These are phyloP conservation scores for Plotosus lineatus DNA, from an alignment of 2,113 vertebrate species.

Conservation along the genomic window DNA sequence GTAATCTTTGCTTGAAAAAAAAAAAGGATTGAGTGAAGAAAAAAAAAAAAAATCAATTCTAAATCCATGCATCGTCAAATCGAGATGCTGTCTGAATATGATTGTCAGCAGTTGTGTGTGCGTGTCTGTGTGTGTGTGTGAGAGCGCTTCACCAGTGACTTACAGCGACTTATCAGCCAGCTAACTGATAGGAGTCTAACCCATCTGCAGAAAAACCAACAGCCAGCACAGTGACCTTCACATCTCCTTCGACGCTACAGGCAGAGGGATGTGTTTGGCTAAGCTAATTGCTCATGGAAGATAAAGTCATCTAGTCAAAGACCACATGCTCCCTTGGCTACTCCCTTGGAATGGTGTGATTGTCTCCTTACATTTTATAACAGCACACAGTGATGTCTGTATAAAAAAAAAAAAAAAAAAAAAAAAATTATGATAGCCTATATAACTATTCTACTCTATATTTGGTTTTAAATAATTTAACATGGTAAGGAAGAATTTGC, in stretches of 20 bases:
- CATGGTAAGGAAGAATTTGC: not conserved
- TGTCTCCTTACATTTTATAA: not conserved
- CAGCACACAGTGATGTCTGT: not conserved
- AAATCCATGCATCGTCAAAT: conserved; percentile 66
- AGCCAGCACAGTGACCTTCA: conserved; percentile 72
- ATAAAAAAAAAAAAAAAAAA: not conserved
- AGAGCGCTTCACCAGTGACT: conserved; percentile 45
- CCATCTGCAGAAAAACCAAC: conserved; percentile 62
- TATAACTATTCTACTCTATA: too few species aligned
- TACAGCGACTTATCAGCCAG: conserved; percentile 74
- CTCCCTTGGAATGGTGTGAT: not conserved
- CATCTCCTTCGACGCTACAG: conserved; percentile 62
- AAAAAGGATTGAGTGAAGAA: not conserved
- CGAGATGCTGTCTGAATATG: conserved; percentile 69
- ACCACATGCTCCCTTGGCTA: conserved; percentile 35
- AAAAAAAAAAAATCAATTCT: conserved; percentile 63
- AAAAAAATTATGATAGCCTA: too few species aligned
- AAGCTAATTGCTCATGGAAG: conserved; percentile 63
- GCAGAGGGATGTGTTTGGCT: conserved; percentile 65
- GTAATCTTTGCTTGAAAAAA: conserved; percentile 52
- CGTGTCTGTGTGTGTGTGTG: too few species aligned
- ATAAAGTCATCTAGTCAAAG: conserved; percentile 60
- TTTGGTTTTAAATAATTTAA: not conserved
- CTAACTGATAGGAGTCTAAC: conserved; percentile 68
- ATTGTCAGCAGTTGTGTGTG: conserved; percentile 70